Conservation (phyloP, 2,888 invertebrate genomes). For the Philhelius pedissequus region DNA sequence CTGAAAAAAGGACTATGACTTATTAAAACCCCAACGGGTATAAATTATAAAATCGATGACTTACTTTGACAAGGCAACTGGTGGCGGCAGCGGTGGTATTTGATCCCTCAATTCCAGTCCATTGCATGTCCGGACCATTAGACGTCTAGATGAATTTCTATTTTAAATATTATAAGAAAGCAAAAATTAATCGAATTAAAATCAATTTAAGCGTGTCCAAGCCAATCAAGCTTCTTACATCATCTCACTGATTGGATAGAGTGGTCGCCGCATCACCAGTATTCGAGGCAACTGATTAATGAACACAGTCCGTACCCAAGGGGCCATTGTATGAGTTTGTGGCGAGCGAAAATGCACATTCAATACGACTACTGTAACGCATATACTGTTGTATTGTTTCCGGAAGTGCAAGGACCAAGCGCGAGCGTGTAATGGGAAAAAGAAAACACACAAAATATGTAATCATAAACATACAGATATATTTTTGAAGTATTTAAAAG, state of each 20-base stretch:
- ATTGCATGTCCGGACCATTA: constrained; percentile 88
- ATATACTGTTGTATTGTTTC: constrained; percentile 84
- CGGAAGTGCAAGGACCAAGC: constrained; percentile 4
- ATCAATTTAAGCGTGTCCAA: not conserved
- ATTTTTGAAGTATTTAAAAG: constrained; percentile 21
- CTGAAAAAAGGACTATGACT: constrained; percentile 70
- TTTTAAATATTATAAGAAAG: too few species aligned
- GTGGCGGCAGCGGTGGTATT: constrained; percentile 81
- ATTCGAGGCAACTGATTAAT: constrained; percentile 96
- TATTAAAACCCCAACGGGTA: constrained; percentile 49
- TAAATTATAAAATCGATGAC: constrained; percentile 28
- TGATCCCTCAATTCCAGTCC: constrained; percentile 86
- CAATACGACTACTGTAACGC: constrained; percentile 96
- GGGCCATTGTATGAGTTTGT: constrained; percentile 98
- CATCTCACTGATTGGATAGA: constrained; percentile 80
- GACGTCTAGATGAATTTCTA: constrained; percentile 81
- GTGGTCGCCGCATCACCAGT: constrained; percentile 93
- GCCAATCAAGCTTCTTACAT: constrained; percentile 73
- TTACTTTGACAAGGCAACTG: constrained; percentile 80
- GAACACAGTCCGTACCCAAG: constrained; percentile 97
- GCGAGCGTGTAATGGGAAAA: not conserved
- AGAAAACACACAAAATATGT: not conserved
- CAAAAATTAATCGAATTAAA: constrained; percentile 22
- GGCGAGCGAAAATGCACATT: constrained; percentile 99
- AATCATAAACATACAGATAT: not conserved